phyloP scores from a whole-genome alignment of 2,113 vertebrate species.

The Corythaixoides concolor region DNA sequence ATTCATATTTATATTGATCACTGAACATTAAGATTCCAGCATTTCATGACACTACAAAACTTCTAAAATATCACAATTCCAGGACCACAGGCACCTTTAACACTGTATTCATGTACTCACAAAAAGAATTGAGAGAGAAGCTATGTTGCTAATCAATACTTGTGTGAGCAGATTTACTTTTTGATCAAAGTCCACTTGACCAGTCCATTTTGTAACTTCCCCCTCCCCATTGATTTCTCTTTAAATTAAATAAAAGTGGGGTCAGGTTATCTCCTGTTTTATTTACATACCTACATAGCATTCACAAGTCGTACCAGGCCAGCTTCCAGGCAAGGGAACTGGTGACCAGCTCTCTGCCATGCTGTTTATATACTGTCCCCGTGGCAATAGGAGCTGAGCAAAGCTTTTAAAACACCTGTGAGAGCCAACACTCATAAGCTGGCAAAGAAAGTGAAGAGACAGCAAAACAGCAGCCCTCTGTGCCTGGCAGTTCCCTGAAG shows the following conservation, averaged over 20 bases:
- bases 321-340: neutral
- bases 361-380: neutral
- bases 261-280: conserved; percentile 26
- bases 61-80: neutral
- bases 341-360: neutral
- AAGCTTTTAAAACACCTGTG: neutral
- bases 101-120: neutral
- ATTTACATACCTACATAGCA: conserved; percentile 38
- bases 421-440: neutral
- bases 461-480: neutral
- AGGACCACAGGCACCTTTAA: neutral
- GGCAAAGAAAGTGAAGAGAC: neutral
- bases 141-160: conserved; percentile 2
- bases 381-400: neutral
- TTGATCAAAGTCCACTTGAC: conserved; percentile 57
- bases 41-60: neutral
- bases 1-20: neutral
- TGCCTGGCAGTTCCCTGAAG: neutral
- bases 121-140: neutral
- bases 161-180: conserved; percentile 49
- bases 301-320: neutral
- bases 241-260: conserved; percentile 41
- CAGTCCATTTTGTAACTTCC: conserved; percentile 25
- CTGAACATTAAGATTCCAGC: neutral
- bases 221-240: conserved; percentile 14